phyloP scores from a whole-genome alignment of 1,140 invertebrate species.

The Drosophila jambulina region DNA sequence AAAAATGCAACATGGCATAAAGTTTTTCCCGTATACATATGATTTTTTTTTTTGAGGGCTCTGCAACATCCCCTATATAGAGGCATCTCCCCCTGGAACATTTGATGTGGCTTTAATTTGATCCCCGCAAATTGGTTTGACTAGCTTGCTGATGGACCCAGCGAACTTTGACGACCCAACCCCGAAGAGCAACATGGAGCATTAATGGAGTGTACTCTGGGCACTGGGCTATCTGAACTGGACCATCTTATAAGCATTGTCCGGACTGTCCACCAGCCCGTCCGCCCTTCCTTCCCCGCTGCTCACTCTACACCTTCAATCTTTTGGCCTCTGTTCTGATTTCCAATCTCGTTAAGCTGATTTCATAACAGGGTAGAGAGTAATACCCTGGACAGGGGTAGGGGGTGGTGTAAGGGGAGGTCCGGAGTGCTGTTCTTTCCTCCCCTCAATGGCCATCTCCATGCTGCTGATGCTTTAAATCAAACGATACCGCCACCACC shows the following conservation, averaged over 20 bases:
- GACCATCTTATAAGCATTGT: constrained; percentile 52
- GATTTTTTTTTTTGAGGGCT: constrained; percentile 23
- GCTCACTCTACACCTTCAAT: constrained; percentile 27
- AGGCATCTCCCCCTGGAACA: constrained; percentile 18
- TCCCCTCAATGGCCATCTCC: constrained; percentile 23
- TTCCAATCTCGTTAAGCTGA: constrained; percentile 81
- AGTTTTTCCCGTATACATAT: constrained; percentile 23
- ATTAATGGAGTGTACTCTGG: constrained; percentile 61
- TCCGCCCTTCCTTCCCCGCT: neutral
- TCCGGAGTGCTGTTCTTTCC: constrained; percentile 21
- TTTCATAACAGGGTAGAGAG: constrained; percentile 72
- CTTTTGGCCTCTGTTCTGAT: constrained; percentile 63
- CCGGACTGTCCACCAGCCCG: constrained; percentile 33
- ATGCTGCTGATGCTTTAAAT: constrained; percentile 71
- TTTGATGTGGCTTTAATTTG: constrained; percentile 71
- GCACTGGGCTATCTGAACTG: constrained; percentile 38
- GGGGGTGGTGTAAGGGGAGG: neutral
- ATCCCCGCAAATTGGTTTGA: constrained; percentile 76
- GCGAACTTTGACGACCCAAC: constrained; percentile 51
- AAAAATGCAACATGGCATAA: constrained; percentile 72
- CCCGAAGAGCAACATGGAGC: constrained; percentile 42
- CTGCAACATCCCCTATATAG: constrained; percentile 12
- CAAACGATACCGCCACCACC: constrained; percentile 61
- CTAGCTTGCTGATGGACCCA: constrained; percentile 52
- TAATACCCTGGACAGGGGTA: constrained; percentile 16